Evolutionary conservation across 2,113 vertebrate species (phyloP), one percentile per base, ranked within the genome.

Genomic region (Arenaria interpres): DNA sequence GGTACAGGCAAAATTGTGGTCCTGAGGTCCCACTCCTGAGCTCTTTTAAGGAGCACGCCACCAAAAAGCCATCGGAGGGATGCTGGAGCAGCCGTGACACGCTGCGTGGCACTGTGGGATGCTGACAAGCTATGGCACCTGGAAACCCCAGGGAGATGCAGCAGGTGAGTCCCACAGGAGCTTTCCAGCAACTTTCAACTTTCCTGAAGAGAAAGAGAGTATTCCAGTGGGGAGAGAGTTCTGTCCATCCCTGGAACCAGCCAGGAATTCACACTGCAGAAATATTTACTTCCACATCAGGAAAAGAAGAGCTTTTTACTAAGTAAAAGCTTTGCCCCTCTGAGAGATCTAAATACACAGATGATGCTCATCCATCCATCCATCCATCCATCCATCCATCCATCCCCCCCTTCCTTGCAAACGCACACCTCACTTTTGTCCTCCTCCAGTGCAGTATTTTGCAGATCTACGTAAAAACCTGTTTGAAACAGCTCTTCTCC

Each of bases 61-160:
- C 32, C 32, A 37, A 50, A 56, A 82, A 27, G 53, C 2, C 50
- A 43, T 25, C 35, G 19, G 16, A 37, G 25, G 33, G 35, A 15
- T 51, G 43, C 33, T 32, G 28, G 13, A 21, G 24, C 27, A 21
- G 27, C 37, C 18, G 28, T 3, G 22, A 20, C 14, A 7, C 0
- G 7, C 28, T 17, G 24, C 0, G 7, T 2, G 66, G 22, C 45
- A 15, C 66, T 0, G 5, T 1, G 1, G 32, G 51, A 56, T 0
- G 1, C 48, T 21, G 16, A 32, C 14, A 33, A 59, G 27, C 32
- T 37, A 9, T 6, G 3, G 45, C 8, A 19, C 6, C 50, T 27
- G 6, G 23, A n/a, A 41, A 32, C 22, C 4, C 35, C 32, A 13
- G 12, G 3, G 30, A 17, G 50, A 19, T 22, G 27, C 4, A 7